phyloP scores from a whole-genome alignment of 2,113 vertebrate species.

The Psettodes erumei region DNA sequence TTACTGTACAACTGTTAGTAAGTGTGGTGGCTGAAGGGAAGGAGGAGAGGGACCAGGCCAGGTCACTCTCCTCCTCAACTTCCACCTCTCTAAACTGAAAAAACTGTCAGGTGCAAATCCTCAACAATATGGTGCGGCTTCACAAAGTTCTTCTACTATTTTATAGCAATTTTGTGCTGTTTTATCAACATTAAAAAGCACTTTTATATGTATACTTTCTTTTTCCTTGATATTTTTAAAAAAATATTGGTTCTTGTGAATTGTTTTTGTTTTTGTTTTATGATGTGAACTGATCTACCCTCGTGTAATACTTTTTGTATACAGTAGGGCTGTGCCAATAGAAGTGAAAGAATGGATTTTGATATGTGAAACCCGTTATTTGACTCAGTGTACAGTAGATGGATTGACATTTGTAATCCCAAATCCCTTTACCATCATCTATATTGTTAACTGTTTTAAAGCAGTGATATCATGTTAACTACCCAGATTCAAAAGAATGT shows the following conservation, averaged over 20 bases:
- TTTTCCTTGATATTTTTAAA: conserved; percentile 67
- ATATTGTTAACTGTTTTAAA: conserved; percentile 55
- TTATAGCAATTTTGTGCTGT: conserved; percentile 86
- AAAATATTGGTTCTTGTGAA: conserved; percentile 77
- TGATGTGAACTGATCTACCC: conserved; percentile 87
- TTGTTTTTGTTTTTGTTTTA: conserved; percentile 79
- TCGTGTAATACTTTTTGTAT: conserved; percentile 87
- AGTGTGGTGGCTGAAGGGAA: conserved; percentile 54
- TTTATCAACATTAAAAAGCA: conserved; percentile 85
- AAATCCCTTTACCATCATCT: conserved; percentile 19
- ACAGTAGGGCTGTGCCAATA: conserved; percentile 88
- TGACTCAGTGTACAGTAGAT: conserved; percentile 73
- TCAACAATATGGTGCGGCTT: conserved; percentile 85
- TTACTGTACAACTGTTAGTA: conserved; percentile 85
- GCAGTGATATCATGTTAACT: conserved; percentile 54
- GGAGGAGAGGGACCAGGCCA: conserved; percentile 44
- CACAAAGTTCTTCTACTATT: conserved; percentile 86
- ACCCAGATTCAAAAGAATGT: conserved; percentile 68
- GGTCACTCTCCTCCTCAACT: conserved; percentile 59
- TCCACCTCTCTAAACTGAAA: conserved; percentile 71
- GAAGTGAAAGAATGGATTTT: conserved; percentile 80
- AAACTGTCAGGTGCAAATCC: conserved; percentile 84
- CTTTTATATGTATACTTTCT: conserved; percentile 84
- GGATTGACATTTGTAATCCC: conserved; percentile 59
- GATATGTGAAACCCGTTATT: conserved; percentile 76